Base-by-base conservation (phyloP, 2,797 vertebrate species). In the Mus caroli region DNA sequence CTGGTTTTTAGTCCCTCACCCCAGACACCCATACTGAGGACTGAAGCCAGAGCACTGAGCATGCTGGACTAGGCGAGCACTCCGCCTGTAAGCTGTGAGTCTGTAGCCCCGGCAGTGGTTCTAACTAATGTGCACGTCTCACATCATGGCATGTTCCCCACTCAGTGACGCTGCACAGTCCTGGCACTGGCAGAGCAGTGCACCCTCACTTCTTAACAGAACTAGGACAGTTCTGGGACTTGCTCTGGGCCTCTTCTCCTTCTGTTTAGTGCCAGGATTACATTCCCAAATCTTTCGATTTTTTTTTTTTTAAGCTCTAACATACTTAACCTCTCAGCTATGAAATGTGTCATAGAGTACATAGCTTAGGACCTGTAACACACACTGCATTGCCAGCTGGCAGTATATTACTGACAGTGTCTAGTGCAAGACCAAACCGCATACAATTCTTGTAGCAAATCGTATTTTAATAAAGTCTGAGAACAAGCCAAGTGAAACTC, bases 111-210 rank as follows among this genome's bases (percentile, higher is more conserved):
- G 24, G 34, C 46, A 40, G 1, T 9, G 15, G 9, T 15, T 17
- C 8, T 56, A 12, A 1, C 3, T 15, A 71, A n/a, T 20, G 10
- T 0, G 0, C 4, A 26, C 13, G 43, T 24, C 3, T 0, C 11
- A 8, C n/a, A 24, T 37, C 19, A n/a, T 11, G 24, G 8, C 15
- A 15, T 0, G 1, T 34, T 22, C 43, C 6, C 8, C 14, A 34
- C 56, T 54, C 56, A 7, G 40, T 0, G 17, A 8, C 13, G 0
- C 37, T 10, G 14, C 31, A 67, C 69, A 10, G 17, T 4, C 19
- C 50, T 12, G 50, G 1, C 50, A 50, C 50, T 50, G 50, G 50
- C 10, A 50, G 50, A 50, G 50, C 50, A 50, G 50, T 10, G 10
- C 46, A 50, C 14, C 0, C 43, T 31, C 8, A 3, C 11, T 58